Evolutionary conservation across 2,888 invertebrate species (phyloP), one percentile per base, ranked within the genome.

Genomic region (Perizoma affinitatum): DNA sequence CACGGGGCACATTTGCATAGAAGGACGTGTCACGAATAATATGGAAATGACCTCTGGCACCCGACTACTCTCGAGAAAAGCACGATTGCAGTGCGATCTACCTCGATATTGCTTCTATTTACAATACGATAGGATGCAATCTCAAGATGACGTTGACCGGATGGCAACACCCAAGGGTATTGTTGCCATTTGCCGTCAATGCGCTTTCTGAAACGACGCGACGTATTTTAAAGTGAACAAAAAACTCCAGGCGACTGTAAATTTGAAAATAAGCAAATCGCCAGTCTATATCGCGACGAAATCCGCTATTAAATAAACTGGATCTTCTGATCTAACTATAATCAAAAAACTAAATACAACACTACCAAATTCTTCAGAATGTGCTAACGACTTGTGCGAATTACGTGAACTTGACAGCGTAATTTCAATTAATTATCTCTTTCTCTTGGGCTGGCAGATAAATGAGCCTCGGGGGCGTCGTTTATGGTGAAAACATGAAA

Each of bases 21-120:
- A 82, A 82, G 87, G 87, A 90, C 91, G 90, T 90, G 91, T 79
- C 77, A 80, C 78, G 90, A 90, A 91, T 91, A 90, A 88, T 85
- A 89, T 91, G 88, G 84, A 89, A 90, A 90, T 89, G 84, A 82
- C 84, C 83, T 73, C 73, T 71, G 73, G 68, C 71, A 65, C 68
- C 54, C 50, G 54, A 43, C 51, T 51, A 47, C 54, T 35, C 46
- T 44, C 65, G 67, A 70, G 78, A 70, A 73, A 75, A 75, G 72
- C 66, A 63, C 67, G 72, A 67, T 66, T 78, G 77, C 75, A 76
- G 76, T 70, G 71, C 74, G 78, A 75, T 74, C 82, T 74, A 56
- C 49, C 38, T 75, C 83, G 78, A 84, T 87, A 90, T 84, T 80
- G 79, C 82, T 78, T 81, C 80, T 78, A 86, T 87, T 86, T 83